Percentiles rank a stretch among this genome's conserved stretches.
Conservation (phyloP, 1,140 invertebrate species). For the Aphis gossypii region DNA sequence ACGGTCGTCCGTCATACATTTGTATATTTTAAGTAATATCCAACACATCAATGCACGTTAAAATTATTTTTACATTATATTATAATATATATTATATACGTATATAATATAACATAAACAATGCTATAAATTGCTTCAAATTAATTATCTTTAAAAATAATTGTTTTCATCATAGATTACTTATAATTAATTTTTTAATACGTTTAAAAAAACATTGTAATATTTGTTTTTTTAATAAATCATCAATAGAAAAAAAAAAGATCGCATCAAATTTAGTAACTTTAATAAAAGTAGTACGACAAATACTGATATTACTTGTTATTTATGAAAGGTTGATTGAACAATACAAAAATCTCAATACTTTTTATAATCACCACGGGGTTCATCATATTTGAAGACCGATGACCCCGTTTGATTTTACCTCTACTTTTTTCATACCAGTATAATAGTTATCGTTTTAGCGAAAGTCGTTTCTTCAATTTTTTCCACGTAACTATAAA, state of each 20-base stretch:
- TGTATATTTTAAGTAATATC: background rate
- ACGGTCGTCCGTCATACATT: background rate
- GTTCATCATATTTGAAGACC: slow-evolving; percentile 6
- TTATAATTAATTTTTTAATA: background rate
- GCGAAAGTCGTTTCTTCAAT: slow-evolving; percentile 17
- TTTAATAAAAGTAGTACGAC: slow-evolving; percentile 1
- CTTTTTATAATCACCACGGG: background rate
- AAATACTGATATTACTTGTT: background rate
- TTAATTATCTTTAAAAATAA: background rate
- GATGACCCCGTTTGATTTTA: slow-evolving; percentile 11
- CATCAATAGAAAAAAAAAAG: background rate
- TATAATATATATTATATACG: background rate
- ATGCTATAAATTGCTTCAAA: background rate
- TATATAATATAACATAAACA: no score
- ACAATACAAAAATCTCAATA: slow-evolving; percentile 27
- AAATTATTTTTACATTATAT: background rate
- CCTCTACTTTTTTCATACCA: background rate
- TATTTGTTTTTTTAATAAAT: background rate
- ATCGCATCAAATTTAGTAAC: background rate
- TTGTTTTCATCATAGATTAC: background rate
- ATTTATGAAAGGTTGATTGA: slow-evolving; percentile 24
- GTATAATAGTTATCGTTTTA: slow-evolving; percentile 8
- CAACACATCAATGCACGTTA: background rate
- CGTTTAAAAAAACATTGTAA: background rate
- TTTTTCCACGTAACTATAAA: background rate